Evolutionary conservation across 2,888 invertebrate species (phyloP).

Genomic region (Lycaena phlaeas): DNA sequence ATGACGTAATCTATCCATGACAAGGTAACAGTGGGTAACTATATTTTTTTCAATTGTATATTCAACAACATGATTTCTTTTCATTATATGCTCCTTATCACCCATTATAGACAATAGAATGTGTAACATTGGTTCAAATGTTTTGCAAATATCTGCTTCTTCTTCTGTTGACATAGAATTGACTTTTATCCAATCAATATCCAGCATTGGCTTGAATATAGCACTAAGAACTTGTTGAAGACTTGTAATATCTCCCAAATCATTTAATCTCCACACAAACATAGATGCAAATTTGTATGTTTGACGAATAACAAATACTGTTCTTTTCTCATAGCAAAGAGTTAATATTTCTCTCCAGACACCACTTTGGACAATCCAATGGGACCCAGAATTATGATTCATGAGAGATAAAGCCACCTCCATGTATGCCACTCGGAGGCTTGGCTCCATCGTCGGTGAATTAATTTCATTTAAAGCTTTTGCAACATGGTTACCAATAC

Average conservation of each 20-base stretch:
- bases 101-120: constrained; percentile 71
- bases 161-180: constrained; percentile 60
- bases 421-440: constrained; percentile 78
- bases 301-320: constrained; percentile 80
- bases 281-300: constrained; percentile 76
- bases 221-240: constrained; percentile 58
- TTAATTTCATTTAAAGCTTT: constrained; percentile 38
- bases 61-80: constrained; percentile 36
- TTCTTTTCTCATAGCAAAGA: constrained; percentile 77
- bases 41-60: constrained; percentile 43
- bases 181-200: constrained; percentile 64
- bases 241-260: constrained; percentile 52
- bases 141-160: constrained; percentile 62
- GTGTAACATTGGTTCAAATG: constrained; percentile 71
- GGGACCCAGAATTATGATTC: constrained; percentile 75
- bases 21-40: constrained; percentile 40
- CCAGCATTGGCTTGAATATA: constrained; percentile 73
- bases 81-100: constrained; percentile 53
- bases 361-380: constrained; percentile 76
- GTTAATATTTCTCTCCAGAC: constrained; percentile 78
- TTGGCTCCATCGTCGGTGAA: constrained; percentile 60
- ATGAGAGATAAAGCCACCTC: constrained; percentile 75
- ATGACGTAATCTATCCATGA: constrained; percentile 50
- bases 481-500: constrained; percentile 36
- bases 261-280: constrained; percentile 71